Conservation (phyloP, 2,113 vertebrate genomes). For the Gnathonemus longibarbis region DNA sequence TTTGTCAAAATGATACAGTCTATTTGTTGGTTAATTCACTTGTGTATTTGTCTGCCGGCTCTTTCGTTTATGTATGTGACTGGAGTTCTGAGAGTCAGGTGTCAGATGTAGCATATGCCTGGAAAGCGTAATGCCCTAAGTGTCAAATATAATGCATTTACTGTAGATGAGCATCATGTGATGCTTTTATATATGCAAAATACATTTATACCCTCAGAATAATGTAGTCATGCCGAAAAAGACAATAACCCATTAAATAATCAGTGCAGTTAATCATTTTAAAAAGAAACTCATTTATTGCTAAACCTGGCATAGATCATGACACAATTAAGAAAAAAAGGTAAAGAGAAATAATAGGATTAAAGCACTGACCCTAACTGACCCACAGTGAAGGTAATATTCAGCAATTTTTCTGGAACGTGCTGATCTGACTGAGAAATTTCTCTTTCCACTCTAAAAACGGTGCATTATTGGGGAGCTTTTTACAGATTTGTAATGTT, state of each 20-base stretch:
- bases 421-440: neutral
- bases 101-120: neutral
- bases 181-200: neutral
- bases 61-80: neutral
- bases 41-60: neutral
- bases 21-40: neutral
- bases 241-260: neutral
- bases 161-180: neutral
- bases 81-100: neutral
- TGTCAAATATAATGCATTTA: neutral
- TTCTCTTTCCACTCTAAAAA: neutral
- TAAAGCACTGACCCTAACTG: neutral
- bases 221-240: neutral
- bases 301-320: neutral
- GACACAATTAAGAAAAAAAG: neutral
- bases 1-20: neutral
- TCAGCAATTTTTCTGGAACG: neutral
- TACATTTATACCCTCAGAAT: neutral
- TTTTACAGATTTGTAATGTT: neutral
- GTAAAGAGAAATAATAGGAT: neutral
- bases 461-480: neutral
- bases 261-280: neutral
- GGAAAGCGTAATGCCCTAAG: neutral
- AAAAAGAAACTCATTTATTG: neutral
- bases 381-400: neutral